Evolutionary conservation across 2,888 invertebrate species (phyloP).

Genomic region (Dryococelus australis): DNA sequence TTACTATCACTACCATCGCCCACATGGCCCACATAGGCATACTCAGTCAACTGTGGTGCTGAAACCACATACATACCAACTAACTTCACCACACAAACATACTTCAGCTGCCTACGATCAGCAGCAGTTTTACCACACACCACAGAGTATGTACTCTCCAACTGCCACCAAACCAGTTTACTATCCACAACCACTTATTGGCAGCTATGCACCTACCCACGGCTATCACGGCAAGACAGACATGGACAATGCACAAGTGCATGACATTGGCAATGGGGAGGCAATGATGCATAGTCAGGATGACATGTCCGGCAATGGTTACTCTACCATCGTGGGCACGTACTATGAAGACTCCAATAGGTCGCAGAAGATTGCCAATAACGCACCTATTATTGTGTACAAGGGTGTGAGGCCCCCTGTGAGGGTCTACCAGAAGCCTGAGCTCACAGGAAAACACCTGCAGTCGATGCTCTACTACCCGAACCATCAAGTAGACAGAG

Average conservation of each 20-base stretch:
- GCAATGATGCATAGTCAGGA: conserved; percentile 21
- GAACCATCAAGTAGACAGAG: not conserved
- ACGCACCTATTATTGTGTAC: conserved; percentile 57
- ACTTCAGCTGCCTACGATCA: not conserved
- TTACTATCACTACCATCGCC: not conserved
- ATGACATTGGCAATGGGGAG: not conserved
- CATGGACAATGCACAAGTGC: not conserved
- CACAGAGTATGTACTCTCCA: not conserved
- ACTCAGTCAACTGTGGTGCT: not conserved
- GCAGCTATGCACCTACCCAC: not conserved
- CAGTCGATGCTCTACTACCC: not conserved
- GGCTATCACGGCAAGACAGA: not conserved
- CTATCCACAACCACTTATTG: not conserved
- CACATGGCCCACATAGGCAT: not conserved
- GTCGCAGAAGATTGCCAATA: conserved; percentile 34
- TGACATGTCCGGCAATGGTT: not conserved
- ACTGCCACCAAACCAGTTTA: not conserved
- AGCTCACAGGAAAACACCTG: not conserved
- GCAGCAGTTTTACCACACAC: not conserved
- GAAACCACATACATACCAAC: not conserved
- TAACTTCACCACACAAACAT: not conserved
- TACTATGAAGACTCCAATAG: not conserved
- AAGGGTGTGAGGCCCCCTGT: conserved; percentile 56
- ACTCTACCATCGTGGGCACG: conserved; percentile 20
- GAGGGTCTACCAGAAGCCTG: conserved; percentile 55